These are phyloP conservation scores for Eristalis arbustorum DNA, from an alignment of 2,888 invertebrate species.

Conservation along the genomic window DNA sequence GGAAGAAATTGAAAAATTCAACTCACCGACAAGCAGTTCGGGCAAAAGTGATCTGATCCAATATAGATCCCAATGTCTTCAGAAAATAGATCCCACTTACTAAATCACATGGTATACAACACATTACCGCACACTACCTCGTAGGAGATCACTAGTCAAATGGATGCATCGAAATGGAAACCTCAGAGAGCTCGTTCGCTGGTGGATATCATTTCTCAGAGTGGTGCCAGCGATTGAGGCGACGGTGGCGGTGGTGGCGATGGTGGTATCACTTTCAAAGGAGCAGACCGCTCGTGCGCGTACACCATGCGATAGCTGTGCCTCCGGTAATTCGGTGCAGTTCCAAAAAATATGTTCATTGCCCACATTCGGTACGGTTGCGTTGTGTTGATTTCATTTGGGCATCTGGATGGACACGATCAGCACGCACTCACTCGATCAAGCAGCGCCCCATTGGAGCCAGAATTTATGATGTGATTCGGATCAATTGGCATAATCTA, in stretches of 20 bases:
- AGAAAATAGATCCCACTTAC: no score
- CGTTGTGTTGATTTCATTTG: constrained; percentile 69
- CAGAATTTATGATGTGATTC: constrained; percentile 66
- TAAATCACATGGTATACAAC: no score
- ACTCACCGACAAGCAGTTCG: no score
- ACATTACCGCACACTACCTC: no score
- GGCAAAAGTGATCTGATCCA: no score
- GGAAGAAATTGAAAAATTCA: no score
- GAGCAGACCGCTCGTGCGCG: constrained; percentile 57
- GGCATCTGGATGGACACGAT: constrained; percentile 58
- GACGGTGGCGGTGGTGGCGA: constrained; percentile 4
- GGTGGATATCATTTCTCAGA: constrained; percentile 70
- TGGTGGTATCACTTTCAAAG: constrained; percentile 68
- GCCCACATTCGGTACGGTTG: constrained; percentile 34
- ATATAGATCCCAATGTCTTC: no score
- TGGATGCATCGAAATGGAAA: constrained; percentile 61
- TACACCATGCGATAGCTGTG: constrained; percentile 57
- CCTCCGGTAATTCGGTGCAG: constrained; percentile 58
- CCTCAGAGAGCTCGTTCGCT: constrained; percentile 37
- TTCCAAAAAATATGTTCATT: constrained; percentile 51
- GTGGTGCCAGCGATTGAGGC: constrained; percentile 29
- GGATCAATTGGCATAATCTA: constrained; percentile 67
- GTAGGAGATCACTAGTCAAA: no score
- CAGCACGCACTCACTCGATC: constrained; percentile 58
- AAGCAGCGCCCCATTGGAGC: constrained; percentile 44